Base-by-base conservation (phyloP, 2,797 vertebrate species). In the Sebastes melanostomus region DNA sequence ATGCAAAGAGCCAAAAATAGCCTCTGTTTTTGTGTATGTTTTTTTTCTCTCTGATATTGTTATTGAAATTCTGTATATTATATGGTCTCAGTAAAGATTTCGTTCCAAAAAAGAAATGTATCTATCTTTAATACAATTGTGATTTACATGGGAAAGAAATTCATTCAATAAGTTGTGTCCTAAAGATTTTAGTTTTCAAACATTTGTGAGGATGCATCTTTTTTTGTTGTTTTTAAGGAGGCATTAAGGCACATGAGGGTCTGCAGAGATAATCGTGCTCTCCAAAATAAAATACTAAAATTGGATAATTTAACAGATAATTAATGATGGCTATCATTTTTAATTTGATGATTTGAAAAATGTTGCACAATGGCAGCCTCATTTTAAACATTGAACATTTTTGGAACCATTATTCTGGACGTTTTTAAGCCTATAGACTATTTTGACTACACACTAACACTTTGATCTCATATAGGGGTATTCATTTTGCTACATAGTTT, bases 1-100 rank as follows among this genome's bases (percentile, higher is more conserved):
- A 91, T 85, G 82, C 70, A 86, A 81, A 85, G 72, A 84, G 88
- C 82, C 87, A 90, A 86, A 88, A 86, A 78, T 46, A 83, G 36
- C 71, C 63, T 87, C 50, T 83, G 75, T 88, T 90, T 86, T 75
- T 90, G 78, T 92, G 77, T 81, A 46, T 84, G 61, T 18, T 50
- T 50, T 25, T 91, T 91, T 86, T 72, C 87, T 72, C 87, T 90
- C 86, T 88, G 87, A 88, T 94, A 90, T 91, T 93, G 85, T 84
- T 88, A 88, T 88, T 88, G 76, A 88, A 91, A 92, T 89, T 65
- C 58, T 93, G 90, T 92, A 92, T 86, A 91, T 91, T 86, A 86
- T 85, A 86, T 82, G 77, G 73, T 88, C 81, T 75, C 74, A 91
- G 88, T 94, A 92, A 92, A 93, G 58, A 84, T 85, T 74, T 87